Base-by-base conservation (phyloP, 2,888 invertebrate species). In the Harpalus rubripes region DNA sequence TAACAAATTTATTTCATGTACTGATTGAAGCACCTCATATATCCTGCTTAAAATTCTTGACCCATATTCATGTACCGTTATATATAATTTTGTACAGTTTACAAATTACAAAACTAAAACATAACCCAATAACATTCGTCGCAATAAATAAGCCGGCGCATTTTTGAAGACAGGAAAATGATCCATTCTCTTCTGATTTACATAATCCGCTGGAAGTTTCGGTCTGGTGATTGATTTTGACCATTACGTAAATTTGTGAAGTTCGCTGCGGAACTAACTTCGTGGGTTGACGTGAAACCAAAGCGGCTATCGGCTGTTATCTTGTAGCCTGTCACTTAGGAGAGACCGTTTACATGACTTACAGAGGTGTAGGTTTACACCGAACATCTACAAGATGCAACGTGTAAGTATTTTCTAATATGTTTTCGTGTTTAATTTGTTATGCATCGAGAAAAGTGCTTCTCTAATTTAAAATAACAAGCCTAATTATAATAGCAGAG, bases 221-320 rank as follows among this genome's bases (percentile, higher is more conserved):
- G 3, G 58, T 4, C 15, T 8, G 39, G 63, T 63, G 65, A 81
- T 81, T 81, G 81, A 81, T 81, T 81, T 22, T 44, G 63, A 18
- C 65, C 65, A 81, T 81, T 81, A 81, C 63, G 63, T 44, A 63
- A 81, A 81, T 81, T 63, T 52, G 81, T 65, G 52, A 81, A 81
- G 81, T 78, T n/a, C 10, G 81, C 8, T 44, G 16, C 61, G 59
- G 26, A 58, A 39, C 59, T 41, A 22, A 59, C n/a, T n/a, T 61
- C 61, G 80, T 63, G 59, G 80, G 61, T 41, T 22, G 80, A n/a
- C n/a, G n/a, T n/a, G n/a, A n/a, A 15, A 80, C 61, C 58, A 80
- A 65, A n/a, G 68, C 68, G 26, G 41, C 68, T 68, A 39, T 63
- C 68, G 59, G 39, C 41, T 18, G 63, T 18, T 65, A 65, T 63